phyloP scores from a whole-genome alignment of 1,140 invertebrate species.

The Lasioglossum baleicum region DNA sequence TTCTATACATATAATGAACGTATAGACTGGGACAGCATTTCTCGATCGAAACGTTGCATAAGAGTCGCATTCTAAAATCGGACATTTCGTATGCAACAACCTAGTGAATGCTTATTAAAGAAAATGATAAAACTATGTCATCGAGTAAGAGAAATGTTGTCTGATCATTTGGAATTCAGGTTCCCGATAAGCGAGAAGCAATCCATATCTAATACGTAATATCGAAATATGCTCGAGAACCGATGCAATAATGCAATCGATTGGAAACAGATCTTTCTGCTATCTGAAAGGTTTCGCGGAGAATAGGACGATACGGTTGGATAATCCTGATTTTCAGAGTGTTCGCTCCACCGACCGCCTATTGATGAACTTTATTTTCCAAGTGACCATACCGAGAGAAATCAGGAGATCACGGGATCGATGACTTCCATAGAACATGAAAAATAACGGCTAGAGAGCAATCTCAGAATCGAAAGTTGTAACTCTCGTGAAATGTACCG shows the following conservation, averaged over 20 bases:
- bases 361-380: slow-evolving; percentile 25
- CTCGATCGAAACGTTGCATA: too few relatives aligned
- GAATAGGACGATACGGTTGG: slow-evolving; percentile 12
- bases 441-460: neutral
- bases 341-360: neutral
- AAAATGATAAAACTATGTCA: too few relatives aligned
- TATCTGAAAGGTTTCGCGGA: slow-evolving; percentile 5
- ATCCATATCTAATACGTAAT: neutral
- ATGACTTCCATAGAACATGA: neutral
- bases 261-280: slow-evolving; percentile 8
- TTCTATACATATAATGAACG: too few relatives aligned
- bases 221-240: neutral
- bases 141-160: neutral
- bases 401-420: neutral
- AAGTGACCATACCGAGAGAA: slow-evolving; percentile 9
- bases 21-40: too few relatives aligned
- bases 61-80: too few relatives aligned
- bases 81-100: too few relatives aligned
- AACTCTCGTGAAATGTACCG: neutral
- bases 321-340: slow-evolving; percentile 24
- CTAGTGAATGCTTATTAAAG: too few relatives aligned
- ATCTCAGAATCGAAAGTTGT: neutral
- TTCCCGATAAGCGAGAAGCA: neutral
- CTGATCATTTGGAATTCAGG: neutral
- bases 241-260: slow-evolving; percentile 2